Percentiles rank a stretch among this genome's conserved stretches.
Evolutionary conservation across 2,888 invertebrate genomes (phyloP).

Genomic region (Tholera decimalis): DNA sequence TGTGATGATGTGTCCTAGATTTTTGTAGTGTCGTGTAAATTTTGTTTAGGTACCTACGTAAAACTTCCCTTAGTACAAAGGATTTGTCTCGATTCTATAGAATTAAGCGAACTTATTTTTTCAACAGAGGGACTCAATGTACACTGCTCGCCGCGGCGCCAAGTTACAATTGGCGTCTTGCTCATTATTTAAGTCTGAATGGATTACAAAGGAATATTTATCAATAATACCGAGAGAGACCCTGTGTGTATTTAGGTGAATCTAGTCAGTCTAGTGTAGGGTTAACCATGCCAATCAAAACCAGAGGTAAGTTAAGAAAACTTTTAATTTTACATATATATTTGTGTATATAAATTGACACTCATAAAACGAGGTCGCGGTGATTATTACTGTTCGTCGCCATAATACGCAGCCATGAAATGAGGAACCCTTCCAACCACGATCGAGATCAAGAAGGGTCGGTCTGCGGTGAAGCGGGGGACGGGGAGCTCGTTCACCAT

Average conservation of each 20-base stretch:
- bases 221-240: no score
- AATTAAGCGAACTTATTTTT: no score
- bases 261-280: not conserved
- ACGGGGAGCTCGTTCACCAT: slow-evolving; percentile 62
- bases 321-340: slow-evolving; percentile 1
- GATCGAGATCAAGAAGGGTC: slow-evolving; percentile 43
- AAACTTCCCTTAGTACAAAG: not conserved
- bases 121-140: no score
- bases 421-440: slow-evolving; percentile 24
- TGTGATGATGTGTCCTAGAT: no score
- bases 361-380: not conserved
- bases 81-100: no score
- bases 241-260: not conserved
- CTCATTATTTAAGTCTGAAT: no score
- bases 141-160: no score
- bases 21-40: not conserved
- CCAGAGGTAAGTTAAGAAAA: not conserved
- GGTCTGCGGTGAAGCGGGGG: slow-evolving; percentile 66
- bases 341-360: not conserved
- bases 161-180: no score
- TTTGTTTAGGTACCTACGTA: not conserved
- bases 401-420: slow-evolving; percentile 75
- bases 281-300: slow-evolving; percentile 19
- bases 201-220: no score
- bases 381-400: slow-evolving; percentile 24